Conservation (phyloP, 2,888 invertebrate genomes). For the Drosophila incognita region DNA sequence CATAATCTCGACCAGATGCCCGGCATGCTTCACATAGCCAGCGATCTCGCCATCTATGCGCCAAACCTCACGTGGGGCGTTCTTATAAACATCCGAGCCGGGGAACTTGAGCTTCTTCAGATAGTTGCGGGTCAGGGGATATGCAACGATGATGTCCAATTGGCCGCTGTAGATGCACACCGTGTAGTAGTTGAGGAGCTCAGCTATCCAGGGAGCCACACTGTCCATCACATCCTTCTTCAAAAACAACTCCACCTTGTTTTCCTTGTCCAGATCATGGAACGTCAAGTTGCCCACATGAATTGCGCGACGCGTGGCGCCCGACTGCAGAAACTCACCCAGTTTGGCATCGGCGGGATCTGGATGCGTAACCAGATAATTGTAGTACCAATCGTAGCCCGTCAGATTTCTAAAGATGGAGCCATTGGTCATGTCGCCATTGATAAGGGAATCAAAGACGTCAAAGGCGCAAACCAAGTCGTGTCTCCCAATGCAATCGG, state of each 20-base stretch:
- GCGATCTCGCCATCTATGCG: constrained; percentile 89
- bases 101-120: constrained; percentile 90
- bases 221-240: constrained; percentile 92
- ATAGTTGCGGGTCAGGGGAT: constrained; percentile 93
- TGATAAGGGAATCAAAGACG: constrained; percentile 89
- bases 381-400: constrained; percentile 82
- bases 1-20: constrained; percentile 90
- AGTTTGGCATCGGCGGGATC: constrained; percentile 87
- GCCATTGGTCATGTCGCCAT: constrained; percentile 87
- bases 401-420: constrained; percentile 88
- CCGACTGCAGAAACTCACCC: constrained; percentile 82
- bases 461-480: constrained; percentile 90
- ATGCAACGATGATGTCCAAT: constrained; percentile 95
- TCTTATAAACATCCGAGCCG: constrained; percentile 88
- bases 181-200: constrained; percentile 87
- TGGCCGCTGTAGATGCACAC: constrained; percentile 95
- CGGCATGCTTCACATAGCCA: constrained; percentile 90
- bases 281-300: constrained; percentile 94
- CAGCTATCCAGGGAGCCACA: constrained; percentile 90
- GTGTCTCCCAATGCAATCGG: constrained; percentile 87
- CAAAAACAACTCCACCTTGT: constrained; percentile 89
- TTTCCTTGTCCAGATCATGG: constrained; percentile 85
- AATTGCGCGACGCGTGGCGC: constrained; percentile 89
- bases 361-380: constrained; percentile 87
- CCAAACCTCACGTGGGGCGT: constrained; percentile 89